Percentiles rank a stretch among this genome's conserved stretches.
phyloP scores from a whole-genome alignment of 2,888 invertebrate genomes.

The Heliconius cydno region DNA sequence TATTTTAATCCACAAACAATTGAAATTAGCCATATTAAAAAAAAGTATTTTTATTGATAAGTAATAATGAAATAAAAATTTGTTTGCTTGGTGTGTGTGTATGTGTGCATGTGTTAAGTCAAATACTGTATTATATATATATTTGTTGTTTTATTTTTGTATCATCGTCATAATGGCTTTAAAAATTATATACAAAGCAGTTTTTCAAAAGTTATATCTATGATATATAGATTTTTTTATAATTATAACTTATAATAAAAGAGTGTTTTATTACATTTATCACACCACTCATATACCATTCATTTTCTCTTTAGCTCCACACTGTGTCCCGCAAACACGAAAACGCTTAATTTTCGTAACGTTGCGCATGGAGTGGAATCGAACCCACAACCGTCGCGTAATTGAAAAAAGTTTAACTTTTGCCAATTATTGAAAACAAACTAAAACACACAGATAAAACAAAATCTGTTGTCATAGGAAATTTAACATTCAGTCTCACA shows the following conservation, averaged over 20 bases:
- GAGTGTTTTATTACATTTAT: neutral
- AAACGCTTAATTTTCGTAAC: neutral
- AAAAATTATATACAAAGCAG: too few species aligned
- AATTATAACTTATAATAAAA: constrained; percentile 7
- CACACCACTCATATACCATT: neutral
- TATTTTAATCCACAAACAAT: neutral
- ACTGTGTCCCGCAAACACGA: neutral
- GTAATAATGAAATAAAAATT: too few species aligned
- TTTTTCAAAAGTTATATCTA: constrained; percentile 26
- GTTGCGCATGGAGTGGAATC: too few species aligned
- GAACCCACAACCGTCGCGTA: too few species aligned
- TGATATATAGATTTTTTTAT: constrained; percentile 27
- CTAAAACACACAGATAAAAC: neutral
- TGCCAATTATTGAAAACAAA: neutral
- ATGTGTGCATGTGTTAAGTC: too few species aligned
- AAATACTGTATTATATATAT: too few species aligned
- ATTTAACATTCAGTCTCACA: constrained; percentile 31
- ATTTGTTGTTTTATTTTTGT: too few species aligned
- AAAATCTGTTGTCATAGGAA: constrained; percentile 11
- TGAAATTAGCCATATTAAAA: too few species aligned
- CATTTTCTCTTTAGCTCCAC: neutral
- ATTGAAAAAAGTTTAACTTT: constrained; percentile 13
- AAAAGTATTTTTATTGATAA: too few species aligned
- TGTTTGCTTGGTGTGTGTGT: too few species aligned
- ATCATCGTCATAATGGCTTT: too few species aligned